Conservation (phyloP, 2,888 invertebrate genomes). For the Hemistola chrysoprasaria region DNA sequence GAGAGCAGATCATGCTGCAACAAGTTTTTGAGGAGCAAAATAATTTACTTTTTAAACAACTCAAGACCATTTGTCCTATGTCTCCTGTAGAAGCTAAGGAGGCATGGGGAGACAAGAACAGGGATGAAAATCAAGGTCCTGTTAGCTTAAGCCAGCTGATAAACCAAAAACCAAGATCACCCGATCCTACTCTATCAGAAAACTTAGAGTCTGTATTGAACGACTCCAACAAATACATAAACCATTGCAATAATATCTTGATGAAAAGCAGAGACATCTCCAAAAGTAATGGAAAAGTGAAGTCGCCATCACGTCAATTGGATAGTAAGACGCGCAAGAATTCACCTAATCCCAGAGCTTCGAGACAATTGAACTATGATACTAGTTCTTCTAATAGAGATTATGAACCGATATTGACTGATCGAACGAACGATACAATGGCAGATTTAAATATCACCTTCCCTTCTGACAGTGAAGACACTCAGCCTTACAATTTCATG, state of each 20-base stretch:
- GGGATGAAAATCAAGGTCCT: slow-evolving; percentile 52
- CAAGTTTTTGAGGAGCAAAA: slow-evolving; percentile 86
- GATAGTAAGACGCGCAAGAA: slow-evolving; percentile 49
- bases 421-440: slow-evolving; percentile 76
- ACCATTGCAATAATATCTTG: slow-evolving; percentile 57
- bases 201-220: slow-evolving; percentile 52
- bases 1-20: slow-evolving; percentile 84
- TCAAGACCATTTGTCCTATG: slow-evolving; percentile 68
- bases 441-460: slow-evolving; percentile 75
- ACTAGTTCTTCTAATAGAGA: slow-evolving; percentile 61
- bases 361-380: slow-evolving; percentile 61
- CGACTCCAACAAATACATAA: slow-evolving; percentile 60
- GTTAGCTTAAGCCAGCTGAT: slow-evolving; percentile 73
- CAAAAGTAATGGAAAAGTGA: slow-evolving; percentile 41
- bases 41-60: slow-evolving; percentile 76
- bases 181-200: slow-evolving; percentile 32
- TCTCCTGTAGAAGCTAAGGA: slow-evolving; percentile 58
- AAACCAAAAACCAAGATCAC: slow-evolving; percentile 42
- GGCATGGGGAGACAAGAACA: slow-evolving; percentile 59
- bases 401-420: slow-evolving; percentile 61
- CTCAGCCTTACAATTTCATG: slow-evolving; percentile 19
- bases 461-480: slow-evolving; percentile 64
- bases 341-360: slow-evolving; percentile 47
- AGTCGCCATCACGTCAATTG: slow-evolving; percentile 31
- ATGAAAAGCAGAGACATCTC: slow-evolving; percentile 65